Evolutionary conservation across 2,888 invertebrate genomes (phyloP), one percentile per base, ranked within the genome.

Genomic region (Macrophya annulata): DNA sequence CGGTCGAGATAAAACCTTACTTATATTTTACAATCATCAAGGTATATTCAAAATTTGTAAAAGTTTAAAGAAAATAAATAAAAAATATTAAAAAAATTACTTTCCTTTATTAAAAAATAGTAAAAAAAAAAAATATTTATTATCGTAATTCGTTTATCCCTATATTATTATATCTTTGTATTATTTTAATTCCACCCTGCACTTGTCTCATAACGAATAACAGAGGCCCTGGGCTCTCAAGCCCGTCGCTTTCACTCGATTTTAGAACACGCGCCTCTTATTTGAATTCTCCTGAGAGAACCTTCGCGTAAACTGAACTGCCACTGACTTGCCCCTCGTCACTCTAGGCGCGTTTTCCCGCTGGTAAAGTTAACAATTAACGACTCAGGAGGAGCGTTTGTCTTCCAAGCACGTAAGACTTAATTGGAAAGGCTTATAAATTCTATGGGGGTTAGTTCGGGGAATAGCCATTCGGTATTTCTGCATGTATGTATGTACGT

Each of bases 371-470:
- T 71, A 83, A 68, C 83, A 83, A 83, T 83, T 83, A 83, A 83
- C 68, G 83, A 83, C 51, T 83, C 48, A 12, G 71, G 45, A 65
- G 68, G 15, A 71, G 68, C 83, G 83, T 83, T 83, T 83, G 83
- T 83, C 83, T 83, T 83, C 83, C 48, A 31, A 68, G 48, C 83
- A 83, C 68, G 83, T 83, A 71, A 83, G 71, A 83, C 71, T 65
- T 83, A 68, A 83, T 71, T 71, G 83, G 83, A 68, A 71, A 83
- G 71, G 83, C 83, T 83, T 83, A 83, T 83, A 83, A 83, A 83
- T 83, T 68, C 83, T 51, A 48, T 37, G 71, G 62, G 48, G 43
- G 62, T 59, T 40, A 59, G 62, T 59, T 51, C 40, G 81, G 37
- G 37, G 43, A 40, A 48, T 62, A 43, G 40, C 81, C 43, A 55